A percentile compares a stretch with the other conserved stretches of the same genome.
These are phyloP conservation scores for Arctocebus calabarensis DNA, from an alignment of 2,797 vertebrate genomes.

Conservation along the genomic window DNA sequence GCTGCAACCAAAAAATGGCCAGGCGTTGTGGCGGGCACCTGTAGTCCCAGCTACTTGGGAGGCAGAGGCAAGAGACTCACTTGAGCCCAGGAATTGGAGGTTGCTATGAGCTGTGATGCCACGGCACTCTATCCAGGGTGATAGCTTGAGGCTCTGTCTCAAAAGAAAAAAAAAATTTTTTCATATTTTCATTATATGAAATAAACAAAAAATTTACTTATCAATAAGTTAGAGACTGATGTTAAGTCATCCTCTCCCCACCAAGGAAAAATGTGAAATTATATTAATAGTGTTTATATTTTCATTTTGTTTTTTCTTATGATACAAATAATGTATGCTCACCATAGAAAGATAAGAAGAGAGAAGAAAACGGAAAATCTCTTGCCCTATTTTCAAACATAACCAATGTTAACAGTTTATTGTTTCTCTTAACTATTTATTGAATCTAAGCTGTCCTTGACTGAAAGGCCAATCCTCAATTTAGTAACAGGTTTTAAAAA, in stretches of 20 bases:
- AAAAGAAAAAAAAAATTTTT: too few relatives aligned
- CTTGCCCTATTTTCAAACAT: too few relatives aligned
- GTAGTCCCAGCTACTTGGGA: too few relatives aligned
- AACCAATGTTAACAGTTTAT: neutral
- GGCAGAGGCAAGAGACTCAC: too few relatives aligned
- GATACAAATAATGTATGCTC: neutral
- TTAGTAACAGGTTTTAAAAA: constrained; percentile 17
- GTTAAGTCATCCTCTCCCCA: neutral
- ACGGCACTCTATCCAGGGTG: too few relatives aligned
- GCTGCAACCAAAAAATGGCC: too few relatives aligned
- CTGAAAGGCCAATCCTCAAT: neutral
- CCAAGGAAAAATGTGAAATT: neutral
- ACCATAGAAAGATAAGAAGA: neutral
- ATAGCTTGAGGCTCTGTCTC: too few relatives aligned
- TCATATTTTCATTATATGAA: neutral
- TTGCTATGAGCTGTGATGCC: too few relatives aligned
- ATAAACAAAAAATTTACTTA: neutral
- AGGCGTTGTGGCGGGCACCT: too few relatives aligned
- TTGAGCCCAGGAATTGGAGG: too few relatives aligned
- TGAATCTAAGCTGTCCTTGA: neutral
- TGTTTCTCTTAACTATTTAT: neutral
- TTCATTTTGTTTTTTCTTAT: neutral
- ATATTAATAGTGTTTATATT: neutral
- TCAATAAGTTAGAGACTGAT: neutral
- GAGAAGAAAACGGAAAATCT: neutral